Evolutionary conservation across 2,113 vertebrate species (phyloP).

Genomic region (Dolichallabes microphthalmus): DNA sequence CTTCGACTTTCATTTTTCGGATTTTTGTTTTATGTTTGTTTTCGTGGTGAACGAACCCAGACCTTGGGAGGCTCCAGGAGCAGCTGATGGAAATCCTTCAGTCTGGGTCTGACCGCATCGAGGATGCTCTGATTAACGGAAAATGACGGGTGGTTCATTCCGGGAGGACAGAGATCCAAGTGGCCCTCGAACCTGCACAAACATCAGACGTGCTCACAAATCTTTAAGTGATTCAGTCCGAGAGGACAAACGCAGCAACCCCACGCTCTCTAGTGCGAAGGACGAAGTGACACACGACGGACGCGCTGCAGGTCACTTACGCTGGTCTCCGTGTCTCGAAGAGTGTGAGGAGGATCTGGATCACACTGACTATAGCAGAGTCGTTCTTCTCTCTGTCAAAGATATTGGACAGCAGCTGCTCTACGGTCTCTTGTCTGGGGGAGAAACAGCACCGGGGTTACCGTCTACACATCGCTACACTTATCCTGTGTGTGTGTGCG

Average conservation of each 20-base stretch:
- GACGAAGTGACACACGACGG: too few species aligned
- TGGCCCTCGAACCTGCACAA: constrained; percentile 91
- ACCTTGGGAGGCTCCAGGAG: constrained; percentile 97
- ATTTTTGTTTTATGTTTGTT: not conserved
- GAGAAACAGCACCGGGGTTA: constrained; percentile 10
- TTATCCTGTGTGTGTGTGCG: not conserved
- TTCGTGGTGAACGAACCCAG: constrained; percentile 37
- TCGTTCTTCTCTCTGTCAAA: constrained; percentile 97
- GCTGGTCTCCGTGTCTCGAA: constrained; percentile 95
- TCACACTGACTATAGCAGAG: constrained; percentile 95
- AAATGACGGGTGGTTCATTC: constrained; percentile 88
- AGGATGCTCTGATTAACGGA: constrained; percentile 93
- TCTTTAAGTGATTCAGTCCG: not conserved
- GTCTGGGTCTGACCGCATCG: constrained; percentile 90
- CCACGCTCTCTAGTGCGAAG: not conserved
- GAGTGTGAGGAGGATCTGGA: constrained; percentile 93
- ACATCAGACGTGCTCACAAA: constrained; percentile 1
- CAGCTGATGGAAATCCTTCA: constrained; percentile 93
- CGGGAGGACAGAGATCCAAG: constrained; percentile 90
- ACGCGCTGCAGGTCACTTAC: constrained; percentile 70
- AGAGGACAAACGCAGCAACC: too few species aligned
- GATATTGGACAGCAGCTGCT: constrained; percentile 92
- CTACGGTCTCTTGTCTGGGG: constrained; percentile 92
- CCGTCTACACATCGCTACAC: not conserved
- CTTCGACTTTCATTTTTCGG: not conserved